Base-by-base conservation (phyloP, 2,888 invertebrate species). In the Frankliniella intonsa region DNA sequence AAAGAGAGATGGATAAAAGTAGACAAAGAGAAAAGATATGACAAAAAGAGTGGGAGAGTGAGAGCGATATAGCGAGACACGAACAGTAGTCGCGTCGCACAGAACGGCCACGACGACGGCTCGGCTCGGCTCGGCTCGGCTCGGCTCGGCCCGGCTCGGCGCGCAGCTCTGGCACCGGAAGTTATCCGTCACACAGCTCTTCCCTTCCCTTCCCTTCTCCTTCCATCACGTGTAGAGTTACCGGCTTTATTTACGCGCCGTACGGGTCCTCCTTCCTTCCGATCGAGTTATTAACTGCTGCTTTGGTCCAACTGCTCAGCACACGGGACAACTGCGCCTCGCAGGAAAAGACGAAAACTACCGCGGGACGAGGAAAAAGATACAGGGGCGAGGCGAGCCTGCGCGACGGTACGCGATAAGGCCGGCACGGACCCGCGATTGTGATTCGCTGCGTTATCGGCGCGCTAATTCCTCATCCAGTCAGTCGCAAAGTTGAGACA, bases 181-280 rank as follows among this genome's bases (percentile, higher is more conserved):
- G 69, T 25, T 76, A 76, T 76, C 69, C 69, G 69, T 76, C 69
- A 76, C 69, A 76, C 69, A n/a, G 69, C 69, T 25, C 25, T 12
- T 22, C 69, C 69, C 69, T 25, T 22, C 69, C 69, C 19, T 19
- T 19, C 69, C 69, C 69, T 11, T 69, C 69, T 25, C 69, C 11
- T 76, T 12, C 22, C 69, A n/a, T 19, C 69, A 76, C 69, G 69
- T 76, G 69, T 76, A 76, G 69, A 76, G 69, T 76, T 76, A 76
- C 69, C 69, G 69, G 69, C 69, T 76, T 76, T 76, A 76, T 76
- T 76, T 76, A 76, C 69, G 25, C 69, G 25, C 19, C 19, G 69
- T 12, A 22, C 62, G 14, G 62, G n/a, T 22, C 22, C 22, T 76
- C 38, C 69, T 76, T 76, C 69, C 69, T 76, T 76, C 69, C 69